Base-by-base conservation (phyloP, 2,797 vertebrate species). In the Orientallactaga sibirica region DNA sequence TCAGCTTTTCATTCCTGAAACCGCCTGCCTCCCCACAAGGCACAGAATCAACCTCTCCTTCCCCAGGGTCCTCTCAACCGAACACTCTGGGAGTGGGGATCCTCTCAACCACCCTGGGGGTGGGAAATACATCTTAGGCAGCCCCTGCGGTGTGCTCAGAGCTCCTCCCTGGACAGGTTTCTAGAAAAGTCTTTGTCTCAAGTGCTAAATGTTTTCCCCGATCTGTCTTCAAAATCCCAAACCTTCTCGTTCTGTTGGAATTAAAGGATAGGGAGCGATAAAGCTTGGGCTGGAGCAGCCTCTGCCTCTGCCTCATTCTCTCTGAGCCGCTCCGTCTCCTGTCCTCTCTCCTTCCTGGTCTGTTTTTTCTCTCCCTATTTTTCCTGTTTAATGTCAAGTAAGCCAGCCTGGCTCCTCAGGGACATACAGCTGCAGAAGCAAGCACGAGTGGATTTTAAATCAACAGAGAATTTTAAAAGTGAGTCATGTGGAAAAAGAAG, bases 361-460 rank as follows among this genome's bases (percentile, higher is more conserved):
- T 43, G 52, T 1, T 25, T 27, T 58, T 25, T 76, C 74, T 58
- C 82, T 81, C 71, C 78, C 62, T 5, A 4, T 41, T 73, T 79
- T 81, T 87, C 37, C 95, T 90, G 62, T 55, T 94, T 55, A 64
- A 43, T 18, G 77, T 96, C 92, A 83, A 71, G 37, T 25, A 19
- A 81, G 93, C 80, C 95, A 64, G 75, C 66, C 43, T 0, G 0
- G 86, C 73, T 81, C 89, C 93, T 61, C 2, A 0, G 91, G 74
- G 90, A 79, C 27, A 0, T 12, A 48, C 92, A 43, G 89, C 81
- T 85, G 91, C 55, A 78, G 89, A 55, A 7, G 68, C 5, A 7
- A 75, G 68, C 16, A 0, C 1, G 1, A 74, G 84, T 11, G 43
- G 92, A 41, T 81, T 94, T 93, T 62, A 89, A 62, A 68, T 82